Conservation (phyloP, 2,888 invertebrate species). For the Ditula angustiorana region DNA sequence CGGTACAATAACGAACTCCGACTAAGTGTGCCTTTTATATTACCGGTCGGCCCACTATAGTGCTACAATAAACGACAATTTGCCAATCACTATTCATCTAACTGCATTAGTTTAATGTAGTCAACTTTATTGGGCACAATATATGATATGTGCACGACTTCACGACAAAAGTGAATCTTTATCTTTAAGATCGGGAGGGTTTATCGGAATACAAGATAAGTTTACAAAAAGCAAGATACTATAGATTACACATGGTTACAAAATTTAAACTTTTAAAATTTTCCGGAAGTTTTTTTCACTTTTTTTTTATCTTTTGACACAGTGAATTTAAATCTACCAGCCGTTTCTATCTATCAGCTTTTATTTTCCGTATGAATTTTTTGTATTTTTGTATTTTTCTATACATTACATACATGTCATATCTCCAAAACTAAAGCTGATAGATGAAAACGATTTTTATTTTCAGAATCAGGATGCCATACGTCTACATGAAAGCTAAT, state of each 20-base stretch:
- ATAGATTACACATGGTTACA: background rate
- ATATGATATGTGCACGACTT: background rate
- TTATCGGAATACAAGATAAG: background rate
- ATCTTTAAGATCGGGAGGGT: background rate
- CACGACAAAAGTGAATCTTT: background rate
- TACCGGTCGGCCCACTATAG: constrained; percentile 44
- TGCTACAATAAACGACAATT: constrained; percentile 48
- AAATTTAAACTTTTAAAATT: no score
- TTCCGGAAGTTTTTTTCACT: no score
- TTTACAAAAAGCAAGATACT: background rate
- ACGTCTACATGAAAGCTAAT: no score
- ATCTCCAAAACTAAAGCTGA: no score
- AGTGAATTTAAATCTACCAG: no score
- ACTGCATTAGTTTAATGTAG: background rate
- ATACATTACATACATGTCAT: no score
- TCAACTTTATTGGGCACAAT: background rate
- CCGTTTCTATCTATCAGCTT: no score
- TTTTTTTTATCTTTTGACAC: no score
- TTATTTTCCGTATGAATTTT: no score
- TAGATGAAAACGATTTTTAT: no score
- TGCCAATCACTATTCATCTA: constrained; percentile 31
- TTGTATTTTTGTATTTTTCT: no score
- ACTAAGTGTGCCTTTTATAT: constrained; percentile 44
- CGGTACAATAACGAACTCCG: constrained; percentile 63
- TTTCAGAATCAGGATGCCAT: no score